Evolutionary conservation across 2,888 invertebrate genomes (phyloP), one percentile per base, ranked within the genome.

Genomic region (Azorinus chamasolen): DNA sequence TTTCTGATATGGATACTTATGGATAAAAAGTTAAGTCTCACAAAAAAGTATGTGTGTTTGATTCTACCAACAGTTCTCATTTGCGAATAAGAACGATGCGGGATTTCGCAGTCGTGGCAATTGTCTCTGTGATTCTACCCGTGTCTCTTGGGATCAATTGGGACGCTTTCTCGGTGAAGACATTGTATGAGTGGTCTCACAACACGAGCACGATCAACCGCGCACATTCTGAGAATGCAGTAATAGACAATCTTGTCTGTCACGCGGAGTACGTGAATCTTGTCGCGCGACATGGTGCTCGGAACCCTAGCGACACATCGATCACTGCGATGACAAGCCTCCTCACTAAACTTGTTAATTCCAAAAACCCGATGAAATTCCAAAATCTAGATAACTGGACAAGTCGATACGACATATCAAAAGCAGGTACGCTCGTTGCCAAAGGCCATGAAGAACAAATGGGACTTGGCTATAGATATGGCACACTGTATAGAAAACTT

Each of bases 111-210:
- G n/a, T n/a, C n/a, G n/a, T n/a, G n/a, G n/a, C n/a, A n/a, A n/a
- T n/a, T n/a, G n/a, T 10, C 10, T 32, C 32, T 6, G 32, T 32
- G 32, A 6, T 32, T 32, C 32, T 32, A 32, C 32, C 4, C 4
- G 10, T 43, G 4, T 6, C 6, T 45, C 25, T 22, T 24, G 37
- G 25, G 6, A 45, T 66, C 4, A 46, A 37, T 39, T 69, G 64
- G 69, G 80, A 73, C 53, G 76, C 62, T 16, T 80, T 80, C 50
- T 37, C 65, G 10, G 53, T 70, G 2, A 80, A 80, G 41, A 80
- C 80, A 1, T 24, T 63, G 18, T 80, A 80, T 25, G 39, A 64
- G 2, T 80, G 80, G 80, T 58, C 76, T 4, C 45, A 66, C 37
- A 43, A 55, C 10, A 59, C 57, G 16, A 18, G 39, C 18, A 32